Base-by-base conservation (phyloP, 2,797 vertebrate species). In the Manis crassicaudata region DNA sequence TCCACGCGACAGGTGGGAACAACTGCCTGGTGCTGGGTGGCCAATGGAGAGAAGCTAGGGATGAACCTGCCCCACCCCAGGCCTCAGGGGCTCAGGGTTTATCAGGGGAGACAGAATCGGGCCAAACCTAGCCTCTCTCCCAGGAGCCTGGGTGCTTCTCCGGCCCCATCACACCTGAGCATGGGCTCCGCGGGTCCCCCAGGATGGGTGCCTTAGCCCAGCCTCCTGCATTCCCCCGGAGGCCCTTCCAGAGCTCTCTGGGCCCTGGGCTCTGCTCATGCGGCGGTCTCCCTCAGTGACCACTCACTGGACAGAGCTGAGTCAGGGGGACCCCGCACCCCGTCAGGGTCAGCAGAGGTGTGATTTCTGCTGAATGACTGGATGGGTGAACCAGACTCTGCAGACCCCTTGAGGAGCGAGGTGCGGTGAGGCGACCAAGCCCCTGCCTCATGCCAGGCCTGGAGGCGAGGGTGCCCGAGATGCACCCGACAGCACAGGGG, bases 401-500 rank as follows among this genome's bases (percentile, higher is more conserved):
- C 67, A 63, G 40, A 63, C 56, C 68, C 35, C 14, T 0, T 3
- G 17, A 90, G 16, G 21, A 23, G 9, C 7, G 56, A 29, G 40
- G 27, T 1, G 14, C 13, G 29, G 14, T 0, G 2, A 11, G 58
- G 86, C 37, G 46, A 27, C 52, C 3, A 3, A 84, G 60, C 21
- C 27, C 32, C 12, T 14, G 50, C 21, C n/a, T n/a, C 35, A 35
- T 0, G 14, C 17, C 2, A 3, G 73, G 32, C 52, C 35, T 50
- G 43, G 52, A 2, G 35, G 54, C 32, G 32, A 16, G 11, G 11
- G 46, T 0, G 23, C 40, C 62, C 1, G 11, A 43, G 60, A 58
- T 0, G 23, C 18, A 0, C 12, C 70, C 0, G 2, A 17, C 5
- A 5, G 50, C 16, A 50, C 52, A 29, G 88, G 35, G 35, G 32